Conservation (phyloP, 2,113 vertebrate species). For the Jacana jacana region DNA sequence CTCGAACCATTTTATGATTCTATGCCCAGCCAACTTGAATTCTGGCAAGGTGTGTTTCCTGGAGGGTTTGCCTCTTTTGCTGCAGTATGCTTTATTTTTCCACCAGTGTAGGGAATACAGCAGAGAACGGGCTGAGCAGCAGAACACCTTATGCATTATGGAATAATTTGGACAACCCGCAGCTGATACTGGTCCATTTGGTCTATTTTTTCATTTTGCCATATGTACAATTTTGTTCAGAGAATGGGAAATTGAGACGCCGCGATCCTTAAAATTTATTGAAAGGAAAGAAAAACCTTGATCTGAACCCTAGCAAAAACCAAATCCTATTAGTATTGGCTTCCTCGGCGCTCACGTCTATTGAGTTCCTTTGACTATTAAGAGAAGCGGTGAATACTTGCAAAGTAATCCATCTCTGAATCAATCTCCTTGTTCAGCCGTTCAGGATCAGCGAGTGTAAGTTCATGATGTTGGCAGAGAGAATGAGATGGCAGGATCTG, state of each 20-base stretch:
- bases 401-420: slow-evolving; percentile 11
- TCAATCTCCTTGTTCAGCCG: not conserved
- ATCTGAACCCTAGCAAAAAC: slow-evolving; percentile 23
- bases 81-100: not conserved
- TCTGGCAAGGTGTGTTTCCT: not conserved
- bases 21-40: not conserved
- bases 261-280: slow-evolving; percentile 7
- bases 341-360: not conserved
- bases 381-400: slow-evolving; percentile 16
- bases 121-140: not conserved
- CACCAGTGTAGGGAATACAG: not conserved
- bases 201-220: not conserved
- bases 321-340: slow-evolving; percentile 42
- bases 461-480: slow-evolving; percentile 11
- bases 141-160: not conserved
- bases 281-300: slow-evolving; percentile 28
- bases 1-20: too few relatives aligned
- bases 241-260: not conserved
- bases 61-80: not conserved
- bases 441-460: not conserved
- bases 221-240: not conserved
- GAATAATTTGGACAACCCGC: not conserved
- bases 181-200: not conserved
- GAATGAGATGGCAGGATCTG: not conserved
- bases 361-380: not conserved